phyloP scores from a whole-genome alignment of 2,797 vertebrate genomes.

The Poeciliopsis presidionis region DNA sequence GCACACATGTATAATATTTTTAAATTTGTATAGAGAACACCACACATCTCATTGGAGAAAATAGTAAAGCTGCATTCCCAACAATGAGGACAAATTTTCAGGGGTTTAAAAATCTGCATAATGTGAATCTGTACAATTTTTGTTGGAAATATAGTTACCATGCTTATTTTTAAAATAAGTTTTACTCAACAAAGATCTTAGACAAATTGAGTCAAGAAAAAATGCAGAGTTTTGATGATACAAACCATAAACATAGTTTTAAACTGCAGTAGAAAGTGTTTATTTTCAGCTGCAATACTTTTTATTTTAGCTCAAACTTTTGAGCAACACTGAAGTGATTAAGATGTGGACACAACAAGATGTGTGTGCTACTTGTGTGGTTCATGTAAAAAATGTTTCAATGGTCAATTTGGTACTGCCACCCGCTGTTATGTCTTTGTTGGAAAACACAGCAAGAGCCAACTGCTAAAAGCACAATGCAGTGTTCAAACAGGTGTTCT shows the following conservation, averaged over 20 bases:
- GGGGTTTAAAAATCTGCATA: no score
- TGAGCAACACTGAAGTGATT: background rate
- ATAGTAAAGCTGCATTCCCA: background rate
- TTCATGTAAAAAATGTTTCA: background rate
- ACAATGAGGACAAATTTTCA: background rate
- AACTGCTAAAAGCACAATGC: constrained; percentile 32
- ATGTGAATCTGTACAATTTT: background rate
- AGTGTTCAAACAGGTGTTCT: constrained; percentile 28
- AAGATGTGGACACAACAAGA: background rate
- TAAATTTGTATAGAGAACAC: background rate
- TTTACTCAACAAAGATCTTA: no score
- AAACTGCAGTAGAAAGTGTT: background rate
- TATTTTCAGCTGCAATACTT: background rate
- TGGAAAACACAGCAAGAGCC: constrained; percentile 2
- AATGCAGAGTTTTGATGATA: background rate
- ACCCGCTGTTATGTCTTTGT: background rate
- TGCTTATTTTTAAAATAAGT: no score
- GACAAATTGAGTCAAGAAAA: background rate
- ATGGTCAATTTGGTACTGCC: background rate
- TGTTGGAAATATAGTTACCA: no score
- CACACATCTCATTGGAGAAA: background rate
- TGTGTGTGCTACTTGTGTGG: background rate
- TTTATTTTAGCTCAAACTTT: background rate
- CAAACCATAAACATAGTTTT: background rate
- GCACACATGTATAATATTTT: background rate